Evolutionary conservation across 2,888 invertebrate genomes (phyloP), one percentile per base, ranked within the genome.

Genomic region (Leucoma salicis): DNA sequence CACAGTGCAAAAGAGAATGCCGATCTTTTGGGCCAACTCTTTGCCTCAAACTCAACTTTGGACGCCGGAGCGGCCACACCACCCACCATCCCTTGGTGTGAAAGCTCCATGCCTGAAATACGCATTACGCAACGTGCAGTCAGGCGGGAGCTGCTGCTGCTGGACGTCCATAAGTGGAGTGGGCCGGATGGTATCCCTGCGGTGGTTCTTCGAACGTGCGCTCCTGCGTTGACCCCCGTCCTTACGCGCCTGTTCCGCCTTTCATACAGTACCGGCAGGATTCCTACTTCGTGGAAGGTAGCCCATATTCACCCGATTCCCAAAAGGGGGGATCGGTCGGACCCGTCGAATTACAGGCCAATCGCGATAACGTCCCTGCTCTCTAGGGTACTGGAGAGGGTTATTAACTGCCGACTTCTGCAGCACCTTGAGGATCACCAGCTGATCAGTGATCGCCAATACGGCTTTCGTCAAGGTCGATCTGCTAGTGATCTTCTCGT

Each of bases 341-440:
- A 35, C 15, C 27, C 35, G n/a, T 14, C 27, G 10, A 35, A 27
- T 27, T 35, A 35, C 14, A 14, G 27, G 15, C 14, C 25, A n/a
- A 32, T 32, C 1, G 32, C 32, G n/a, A 24, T 35, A 14, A 35
- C 27, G 14, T 35, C n/a, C n/a, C n/a, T 35, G 14, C 14, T 35
- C 12, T 32, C 11, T 12, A 15, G 24, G 25, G 33, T 35, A 24
- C 10, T 57, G 55, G 57, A 50, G 35, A 7, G 8, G 2, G 10
- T 25, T 10, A n/a, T n/a, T n/a, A n/a, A n/a, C n/a, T n/a, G n/a
- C n/a, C n/a, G n/a, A n/a, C n/a, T n/a, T n/a, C n/a, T n/a, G n/a
- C n/a, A n/a, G n/a, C n/a, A n/a, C n/a, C n/a, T n/a, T n/a, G n/a
- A n/a, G n/a, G n/a, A n/a, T n/a, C n/a, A n/a, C n/a, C n/a, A n/a